Evolutionary conservation across 2,888 invertebrate species (phyloP).

Genomic region (Didymodactylos carnosus): DNA sequence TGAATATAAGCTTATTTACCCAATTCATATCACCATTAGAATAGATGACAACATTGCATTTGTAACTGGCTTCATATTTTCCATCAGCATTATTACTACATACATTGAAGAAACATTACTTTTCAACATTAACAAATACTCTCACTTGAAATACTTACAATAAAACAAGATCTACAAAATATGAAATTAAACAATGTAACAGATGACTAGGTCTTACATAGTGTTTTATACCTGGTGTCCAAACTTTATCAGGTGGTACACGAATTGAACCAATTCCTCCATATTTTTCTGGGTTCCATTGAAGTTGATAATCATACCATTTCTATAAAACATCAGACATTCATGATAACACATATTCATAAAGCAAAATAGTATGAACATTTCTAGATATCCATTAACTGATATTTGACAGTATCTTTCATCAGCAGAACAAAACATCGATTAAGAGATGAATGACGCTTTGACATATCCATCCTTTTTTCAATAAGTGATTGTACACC

Average conservation of each 20-base stretch:
- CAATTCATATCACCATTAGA: constrained; percentile 1
- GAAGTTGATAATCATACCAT: constrained; percentile 12
- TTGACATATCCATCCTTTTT: too few species aligned
- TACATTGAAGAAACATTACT: neutral
- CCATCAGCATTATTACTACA: constrained; percentile 9
- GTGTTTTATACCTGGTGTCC: neutral
- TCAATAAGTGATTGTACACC: too few species aligned
- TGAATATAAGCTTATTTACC: neutral
- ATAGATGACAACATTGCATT: constrained; percentile 9
- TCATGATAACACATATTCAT: neutral
- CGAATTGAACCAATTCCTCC: constrained; percentile 2
- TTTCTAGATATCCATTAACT: too few species aligned
- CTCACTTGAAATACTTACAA: neutral
- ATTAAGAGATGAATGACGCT: too few species aligned
- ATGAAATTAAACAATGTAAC: neutral
- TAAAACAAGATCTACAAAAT: constrained; percentile 9
- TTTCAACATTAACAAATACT: neutral
- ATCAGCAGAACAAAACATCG: too few species aligned
- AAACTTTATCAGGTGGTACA: constrained; percentile 5
- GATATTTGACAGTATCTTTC: too few species aligned
- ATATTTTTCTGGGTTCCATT: constrained; percentile 10
- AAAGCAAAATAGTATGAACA: neutral
- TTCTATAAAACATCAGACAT: neutral
- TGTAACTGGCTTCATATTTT: constrained; percentile 15
- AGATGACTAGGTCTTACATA: neutral